These are phyloP conservation scores for Chionodraco myersi DNA, from an alignment of 2,113 vertebrate genomes.

Conservation along the genomic window DNA sequence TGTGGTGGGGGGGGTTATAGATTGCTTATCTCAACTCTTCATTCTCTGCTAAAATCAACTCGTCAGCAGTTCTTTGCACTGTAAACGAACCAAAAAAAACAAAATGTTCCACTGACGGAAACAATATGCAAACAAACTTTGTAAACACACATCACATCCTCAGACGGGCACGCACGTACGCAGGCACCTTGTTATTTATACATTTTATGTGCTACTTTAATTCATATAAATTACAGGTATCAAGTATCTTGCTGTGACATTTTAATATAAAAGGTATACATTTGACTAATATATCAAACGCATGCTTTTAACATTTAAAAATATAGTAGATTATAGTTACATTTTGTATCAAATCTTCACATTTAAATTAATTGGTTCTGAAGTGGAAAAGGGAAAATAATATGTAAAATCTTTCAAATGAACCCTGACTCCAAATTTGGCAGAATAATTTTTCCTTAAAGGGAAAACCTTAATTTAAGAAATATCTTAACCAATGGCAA, in stretches of 20 bases:
- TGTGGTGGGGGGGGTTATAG: not conserved
- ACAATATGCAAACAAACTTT: conserved; percentile 50
- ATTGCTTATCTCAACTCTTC: conserved; percentile 32
- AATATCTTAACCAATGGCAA: not conserved
- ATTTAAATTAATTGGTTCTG: not conserved
- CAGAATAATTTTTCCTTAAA: not conserved
- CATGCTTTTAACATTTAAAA: not conserved
- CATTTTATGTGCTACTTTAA: not conserved
- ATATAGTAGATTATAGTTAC: not conserved
- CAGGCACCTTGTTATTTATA: not conserved
- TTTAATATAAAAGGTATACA: not conserved
- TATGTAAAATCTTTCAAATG: not conserved
- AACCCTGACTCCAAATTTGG: not conserved
- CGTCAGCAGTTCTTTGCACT: conserved; percentile 74
- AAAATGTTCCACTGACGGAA: conserved; percentile 78
- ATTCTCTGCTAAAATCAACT: conserved; percentile 45
- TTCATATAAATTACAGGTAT: not conserved
- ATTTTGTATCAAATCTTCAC: not conserved
- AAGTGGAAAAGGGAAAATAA: not conserved
- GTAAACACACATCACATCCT: conserved; percentile 28
- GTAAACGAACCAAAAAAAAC: conserved; percentile 75
- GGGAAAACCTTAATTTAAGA: not conserved
- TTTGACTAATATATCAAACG: not conserved
- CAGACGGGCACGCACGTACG: conserved; percentile 24
- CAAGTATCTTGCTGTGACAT: not conserved